Evolutionary conservation across 2,113 vertebrate genomes (phyloP).

Genomic region (Mesoclemmys tuberculata): DNA sequence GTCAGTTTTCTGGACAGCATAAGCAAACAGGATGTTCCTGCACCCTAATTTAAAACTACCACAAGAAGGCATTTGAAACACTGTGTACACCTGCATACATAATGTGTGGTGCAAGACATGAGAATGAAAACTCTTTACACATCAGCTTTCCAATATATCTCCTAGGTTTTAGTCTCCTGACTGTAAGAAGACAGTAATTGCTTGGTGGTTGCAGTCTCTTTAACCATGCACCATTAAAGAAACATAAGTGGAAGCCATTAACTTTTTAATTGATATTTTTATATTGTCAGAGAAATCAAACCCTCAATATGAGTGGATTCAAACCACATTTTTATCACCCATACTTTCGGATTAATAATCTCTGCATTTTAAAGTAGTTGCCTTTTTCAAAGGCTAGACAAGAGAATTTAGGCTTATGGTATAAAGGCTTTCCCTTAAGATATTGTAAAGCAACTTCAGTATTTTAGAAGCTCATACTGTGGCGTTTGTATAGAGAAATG

Average conservation of each 20-base stretch:
- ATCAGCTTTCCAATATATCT: neutral
- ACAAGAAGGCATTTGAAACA: neutral
- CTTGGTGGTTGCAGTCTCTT: neutral
- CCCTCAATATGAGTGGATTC: neutral
- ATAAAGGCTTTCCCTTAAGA: conserved; percentile 12
- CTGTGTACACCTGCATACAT: neutral
- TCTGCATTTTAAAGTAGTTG: conserved; percentile 30
- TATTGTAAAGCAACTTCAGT: conserved; percentile 42
- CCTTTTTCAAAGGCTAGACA: neutral
- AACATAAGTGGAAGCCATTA: conserved; percentile 51
- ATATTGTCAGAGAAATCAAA: conserved; percentile 18
- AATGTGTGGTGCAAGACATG: neutral
- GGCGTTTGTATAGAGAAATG: neutral
- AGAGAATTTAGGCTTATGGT: conserved; percentile 24
- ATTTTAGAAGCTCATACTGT: conserved; percentile 44
- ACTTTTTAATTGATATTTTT: neutral
- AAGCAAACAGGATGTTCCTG: neutral
- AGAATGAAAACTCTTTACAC: neutral
- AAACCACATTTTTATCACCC: neutral
- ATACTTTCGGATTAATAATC: conserved; percentile 14
- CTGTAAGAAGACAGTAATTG: neutral
- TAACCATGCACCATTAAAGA: neutral
- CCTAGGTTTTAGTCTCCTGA: neutral
- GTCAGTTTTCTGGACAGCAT: neutral
- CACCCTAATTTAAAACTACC: neutral